These are phyloP conservation scores for Origma solitaria DNA, from an alignment of 2,113 vertebrate genomes.

Conservation along the genomic window DNA sequence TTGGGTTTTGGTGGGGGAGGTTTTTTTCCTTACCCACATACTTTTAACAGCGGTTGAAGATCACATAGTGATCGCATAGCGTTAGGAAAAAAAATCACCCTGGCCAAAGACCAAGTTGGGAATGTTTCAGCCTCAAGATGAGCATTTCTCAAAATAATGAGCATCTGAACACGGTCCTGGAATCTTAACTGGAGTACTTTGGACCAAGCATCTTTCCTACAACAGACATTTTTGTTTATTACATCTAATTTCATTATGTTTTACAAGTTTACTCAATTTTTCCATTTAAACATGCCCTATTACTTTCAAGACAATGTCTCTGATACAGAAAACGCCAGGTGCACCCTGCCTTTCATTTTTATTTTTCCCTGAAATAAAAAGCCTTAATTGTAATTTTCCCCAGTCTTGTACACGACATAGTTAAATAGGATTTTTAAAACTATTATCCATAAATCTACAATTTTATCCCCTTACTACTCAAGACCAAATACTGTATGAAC, in stretches of 20 bases:
- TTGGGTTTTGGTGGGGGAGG: not conserved
- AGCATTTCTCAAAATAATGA: slow-evolving; percentile 26
- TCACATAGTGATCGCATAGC: not conserved
- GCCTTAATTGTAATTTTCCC: not conserved
- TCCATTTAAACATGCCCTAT: not conserved
- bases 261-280: not conserved
- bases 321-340: not conserved
- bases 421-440: not conserved
- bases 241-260: not conserved
- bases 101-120: slow-evolving; percentile 7
- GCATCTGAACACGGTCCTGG: not conserved
- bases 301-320: not conserved
- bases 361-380: not conserved
- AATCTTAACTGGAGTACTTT: not conserved
- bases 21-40: not conserved
- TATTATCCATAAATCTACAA: not conserved
- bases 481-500: not conserved
- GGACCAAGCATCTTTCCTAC: not conserved
- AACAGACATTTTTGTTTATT: not conserved
- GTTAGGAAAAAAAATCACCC: not conserved
- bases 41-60: not conserved
- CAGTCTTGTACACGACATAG: not conserved
- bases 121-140: not conserved
- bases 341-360: not conserved
- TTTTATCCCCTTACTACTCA: not conserved